phyloP scores from a whole-genome alignment of 2,888 invertebrate species.

The Eupelmus urozonus region DNA sequence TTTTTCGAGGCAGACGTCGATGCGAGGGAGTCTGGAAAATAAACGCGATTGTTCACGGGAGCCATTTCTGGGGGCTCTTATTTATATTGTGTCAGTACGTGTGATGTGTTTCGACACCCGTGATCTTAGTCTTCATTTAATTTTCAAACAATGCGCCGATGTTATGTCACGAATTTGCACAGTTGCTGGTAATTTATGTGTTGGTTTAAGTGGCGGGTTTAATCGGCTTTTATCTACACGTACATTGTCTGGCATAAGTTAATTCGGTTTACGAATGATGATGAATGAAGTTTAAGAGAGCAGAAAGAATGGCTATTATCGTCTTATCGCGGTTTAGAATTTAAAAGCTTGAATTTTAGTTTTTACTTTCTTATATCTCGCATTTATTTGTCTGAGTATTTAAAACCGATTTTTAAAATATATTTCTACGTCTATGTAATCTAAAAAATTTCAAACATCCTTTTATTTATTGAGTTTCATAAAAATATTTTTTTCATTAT shows the following conservation, averaged over 20 bases:
- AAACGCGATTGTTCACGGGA: neutral
- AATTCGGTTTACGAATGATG: neutral
- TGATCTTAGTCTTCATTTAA: neutral
- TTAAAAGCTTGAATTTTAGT: too few relatives aligned
- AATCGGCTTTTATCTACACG: neutral
- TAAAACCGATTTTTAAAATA: too few relatives aligned
- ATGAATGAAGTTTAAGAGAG: neutral
- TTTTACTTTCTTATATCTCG: too few relatives aligned
- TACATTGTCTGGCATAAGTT: neutral
- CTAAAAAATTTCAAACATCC: too few relatives aligned
- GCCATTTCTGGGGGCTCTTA: neutral
- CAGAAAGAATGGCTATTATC: neutral
- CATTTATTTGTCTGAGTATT: too few relatives aligned
- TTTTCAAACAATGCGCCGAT: neutral
- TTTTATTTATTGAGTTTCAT: too few relatives aligned
- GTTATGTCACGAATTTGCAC: constrained; percentile 4
- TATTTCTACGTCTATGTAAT: too few relatives aligned
- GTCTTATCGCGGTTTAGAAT: too few relatives aligned
- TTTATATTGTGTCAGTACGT: neutral
- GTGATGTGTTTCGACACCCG: neutral
- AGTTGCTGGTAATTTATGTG: neutral
- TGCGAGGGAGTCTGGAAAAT: neutral
- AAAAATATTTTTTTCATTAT: too few relatives aligned
- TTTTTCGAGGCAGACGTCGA: neutral
- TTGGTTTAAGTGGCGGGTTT: neutral